These are phyloP conservation scores for Busseola fusca DNA, from an alignment of 2,888 invertebrate genomes.

Conservation along the genomic window DNA sequence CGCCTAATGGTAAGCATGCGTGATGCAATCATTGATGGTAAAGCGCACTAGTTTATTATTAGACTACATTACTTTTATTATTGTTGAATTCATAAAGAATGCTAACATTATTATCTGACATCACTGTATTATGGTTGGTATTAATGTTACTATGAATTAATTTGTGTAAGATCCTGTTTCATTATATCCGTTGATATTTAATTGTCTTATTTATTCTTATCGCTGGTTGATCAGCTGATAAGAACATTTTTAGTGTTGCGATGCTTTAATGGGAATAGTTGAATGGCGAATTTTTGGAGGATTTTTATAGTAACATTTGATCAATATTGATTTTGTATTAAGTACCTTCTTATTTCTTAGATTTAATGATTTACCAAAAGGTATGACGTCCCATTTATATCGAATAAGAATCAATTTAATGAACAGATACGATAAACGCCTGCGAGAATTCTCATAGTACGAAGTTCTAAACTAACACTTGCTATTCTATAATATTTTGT, in stretches of 20 bases:
- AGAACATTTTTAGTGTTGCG: background rate
- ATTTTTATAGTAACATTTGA: too few relatives aligned
- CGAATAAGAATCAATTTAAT: background rate
- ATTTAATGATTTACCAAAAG: background rate
- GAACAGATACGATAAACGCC: conserved; percentile 9
- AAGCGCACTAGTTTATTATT: too few relatives aligned
- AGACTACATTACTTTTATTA: conserved; percentile 5
- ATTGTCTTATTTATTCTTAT: background rate
- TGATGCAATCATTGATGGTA: too few relatives aligned
- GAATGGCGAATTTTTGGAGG: background rate
- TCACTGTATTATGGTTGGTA: background rate
- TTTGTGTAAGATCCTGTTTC: background rate
- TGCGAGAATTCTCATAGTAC: conserved; percentile 10
- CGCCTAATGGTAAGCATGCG: too few relatives aligned
- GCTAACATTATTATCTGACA: background rate
- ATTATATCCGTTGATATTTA: conserved; percentile 8
- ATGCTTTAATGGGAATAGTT: background rate
- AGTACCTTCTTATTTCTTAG: background rate
- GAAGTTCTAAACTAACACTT: background rate
- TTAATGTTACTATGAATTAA: conserved; percentile 2
- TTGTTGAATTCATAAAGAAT: conserved; percentile 6
- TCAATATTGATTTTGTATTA: background rate
- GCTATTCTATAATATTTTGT: too few relatives aligned
- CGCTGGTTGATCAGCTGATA: conserved; percentile 11
- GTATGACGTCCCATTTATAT: background rate